phyloP scores from a whole-genome alignment of 2,797 vertebrate genomes.

The Microctenopoma steveboyesi region DNA sequence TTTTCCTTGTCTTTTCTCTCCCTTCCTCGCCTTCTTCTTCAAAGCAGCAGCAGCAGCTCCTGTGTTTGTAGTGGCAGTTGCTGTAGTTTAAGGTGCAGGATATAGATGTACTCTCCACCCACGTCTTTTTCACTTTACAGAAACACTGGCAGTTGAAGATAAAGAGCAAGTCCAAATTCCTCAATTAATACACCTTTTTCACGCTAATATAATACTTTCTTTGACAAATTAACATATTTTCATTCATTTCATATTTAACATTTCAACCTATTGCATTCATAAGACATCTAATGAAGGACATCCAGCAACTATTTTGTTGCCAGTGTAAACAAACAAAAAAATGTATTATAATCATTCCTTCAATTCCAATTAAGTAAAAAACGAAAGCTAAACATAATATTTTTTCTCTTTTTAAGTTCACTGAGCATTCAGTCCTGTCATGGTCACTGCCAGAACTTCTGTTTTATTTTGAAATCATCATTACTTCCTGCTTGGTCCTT shows the following conservation, averaged over 20 bases:
- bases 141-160: slow-evolving; percentile 19
- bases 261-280: not conserved
- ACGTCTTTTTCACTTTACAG: not conserved
- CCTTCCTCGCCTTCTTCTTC: not conserved
- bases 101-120: not conserved
- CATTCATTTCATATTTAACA: no score
- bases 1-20: slow-evolving; percentile 2
- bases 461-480: no score
- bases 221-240: not conserved
- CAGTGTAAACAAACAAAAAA: not conserved
- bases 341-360: not conserved
- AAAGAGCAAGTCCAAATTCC: not conserved
- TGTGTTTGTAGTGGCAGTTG: slow-evolving; percentile 17
- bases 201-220: not conserved
- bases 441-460: no score
- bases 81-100: slow-evolving; percentile 9
- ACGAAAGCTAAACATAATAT: no score
- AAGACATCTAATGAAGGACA: not conserved
- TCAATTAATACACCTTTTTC: not conserved
- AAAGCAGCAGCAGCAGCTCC: slow-evolving; percentile 8
- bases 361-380: no score
- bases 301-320: not conserved
- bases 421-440: no score
- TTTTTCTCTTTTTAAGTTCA: no score
- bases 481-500: no score